Percentiles rank a stretch among this genome's conserved stretches.
Evolutionary conservation across 2,113 vertebrate genomes (phyloP).

Genomic region (Sardina pilchardus): DNA sequence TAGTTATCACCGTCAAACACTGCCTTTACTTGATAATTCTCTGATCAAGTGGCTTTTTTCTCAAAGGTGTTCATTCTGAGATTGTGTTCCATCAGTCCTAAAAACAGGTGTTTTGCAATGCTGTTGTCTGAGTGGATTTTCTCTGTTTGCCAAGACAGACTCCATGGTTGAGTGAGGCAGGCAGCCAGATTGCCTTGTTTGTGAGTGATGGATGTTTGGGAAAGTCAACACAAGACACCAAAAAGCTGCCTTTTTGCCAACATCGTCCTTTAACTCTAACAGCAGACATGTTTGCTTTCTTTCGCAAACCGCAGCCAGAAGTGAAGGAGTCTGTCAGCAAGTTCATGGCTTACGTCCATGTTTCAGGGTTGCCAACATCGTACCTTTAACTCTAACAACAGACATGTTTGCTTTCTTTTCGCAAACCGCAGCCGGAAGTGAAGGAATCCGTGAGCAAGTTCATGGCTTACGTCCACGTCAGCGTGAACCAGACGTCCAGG

Average conservation of each 20-base stretch:
- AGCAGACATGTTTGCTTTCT: not conserved
- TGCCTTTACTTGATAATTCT: not conserved
- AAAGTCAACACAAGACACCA: not conserved
- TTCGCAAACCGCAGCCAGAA: slow-evolving; percentile 60
- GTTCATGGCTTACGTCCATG: slow-evolving; percentile 92
- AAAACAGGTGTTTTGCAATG: not conserved
- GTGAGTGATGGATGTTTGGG: not conserved
- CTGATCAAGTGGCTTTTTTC: not conserved
- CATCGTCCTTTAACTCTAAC: not conserved
- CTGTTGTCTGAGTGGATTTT: not conserved
- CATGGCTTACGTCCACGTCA: slow-evolving; percentile 90
- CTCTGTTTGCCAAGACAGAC: not conserved
- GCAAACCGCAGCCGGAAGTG: slow-evolving; percentile 63
- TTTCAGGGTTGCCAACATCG: too few relatives aligned
- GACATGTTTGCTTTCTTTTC: not conserved
- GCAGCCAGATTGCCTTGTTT: not conserved
- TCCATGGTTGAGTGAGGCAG: not conserved
- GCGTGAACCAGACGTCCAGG: slow-evolving; percentile 82
- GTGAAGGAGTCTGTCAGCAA: slow-evolving; percentile 81
- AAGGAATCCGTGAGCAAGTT: slow-evolving; percentile 83
- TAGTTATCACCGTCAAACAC: not conserved
- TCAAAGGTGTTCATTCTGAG: not conserved
- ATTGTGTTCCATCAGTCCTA: not conserved
- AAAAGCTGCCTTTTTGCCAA: not conserved
- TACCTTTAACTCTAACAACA: not conserved